Conservation (phyloP, 2,888 invertebrate species). For the Apodemia hepburni region DNA sequence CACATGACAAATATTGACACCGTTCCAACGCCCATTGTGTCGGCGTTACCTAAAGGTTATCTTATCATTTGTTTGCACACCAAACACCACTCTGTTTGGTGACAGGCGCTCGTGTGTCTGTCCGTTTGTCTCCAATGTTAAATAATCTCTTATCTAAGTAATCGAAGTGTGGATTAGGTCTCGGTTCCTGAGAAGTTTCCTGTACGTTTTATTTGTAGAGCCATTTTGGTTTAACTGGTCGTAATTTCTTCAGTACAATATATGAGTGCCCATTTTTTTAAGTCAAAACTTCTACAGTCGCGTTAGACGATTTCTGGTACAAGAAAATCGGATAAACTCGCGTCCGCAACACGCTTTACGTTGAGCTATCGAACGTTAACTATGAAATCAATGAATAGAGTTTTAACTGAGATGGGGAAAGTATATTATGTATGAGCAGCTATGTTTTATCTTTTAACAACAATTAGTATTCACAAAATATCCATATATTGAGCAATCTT, state of each 20-base stretch:
- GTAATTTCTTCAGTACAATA: background rate
- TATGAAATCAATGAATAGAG: too few species aligned
- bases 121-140: slow-evolving; percentile 55
- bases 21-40: slow-evolving; percentile 63
- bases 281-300: too few species aligned
- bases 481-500: slow-evolving; percentile 23
- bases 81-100: slow-evolving; percentile 64
- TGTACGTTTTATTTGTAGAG: slow-evolving; percentile 35
- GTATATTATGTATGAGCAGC: too few species aligned
- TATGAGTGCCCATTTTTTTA: background rate
- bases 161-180: slow-evolving; percentile 55
- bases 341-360: background rate
- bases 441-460: too few species aligned
- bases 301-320: too few species aligned
- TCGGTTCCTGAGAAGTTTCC: slow-evolving; percentile 55
- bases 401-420: too few species aligned
- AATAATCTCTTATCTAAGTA: slow-evolving; percentile 52
- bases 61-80: slow-evolving; percentile 73
- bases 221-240: slow-evolving; percentile 13
- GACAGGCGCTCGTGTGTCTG: slow-evolving; percentile 73
- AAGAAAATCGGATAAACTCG: too few species aligned
- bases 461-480: background rate
- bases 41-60: slow-evolving; percentile 73
- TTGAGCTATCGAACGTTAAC: too few species aligned
- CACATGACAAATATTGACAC: slow-evolving; percentile 69